Evolutionary conservation across 2,797 vertebrate species (phyloP), one percentile per base, ranked within the genome.

Genomic region (Tiaroga cobitis): DNA sequence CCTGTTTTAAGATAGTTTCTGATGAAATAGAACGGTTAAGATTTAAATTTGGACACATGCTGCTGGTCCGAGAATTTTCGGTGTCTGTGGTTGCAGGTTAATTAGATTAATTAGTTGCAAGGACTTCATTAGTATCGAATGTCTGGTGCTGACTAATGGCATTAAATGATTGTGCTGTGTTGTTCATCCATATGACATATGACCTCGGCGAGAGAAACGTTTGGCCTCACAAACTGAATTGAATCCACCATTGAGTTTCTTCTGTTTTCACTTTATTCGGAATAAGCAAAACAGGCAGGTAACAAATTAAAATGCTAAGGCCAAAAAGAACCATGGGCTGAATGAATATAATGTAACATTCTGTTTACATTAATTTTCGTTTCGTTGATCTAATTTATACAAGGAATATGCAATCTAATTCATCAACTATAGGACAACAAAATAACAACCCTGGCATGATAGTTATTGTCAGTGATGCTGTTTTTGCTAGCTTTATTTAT

Each of bases 401-500:
- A 43, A 32, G 16, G 24, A 29, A 73, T 24, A 37, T 59, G 11
- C n/a, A 7, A 65, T 39, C 69, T 32, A 77, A 56, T 68, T 54
- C 46, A 29, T 32, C 46, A 77, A 29, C 24, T 18, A 37, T 37
- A 32, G 49, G 4, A 56, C 63, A 54, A 54, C 24, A 76, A 26
- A 61, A 73, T 74, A 49, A 73, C 18, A 26, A 54, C 32, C 54
- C 24, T 46, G 51, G 54, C 49, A 10, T 68, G 63, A 54, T 32
- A 37, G 70, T 65, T 51, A 41, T 70, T 84, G 39, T 82, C 65
- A 43, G 10, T n/a, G 37, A 74, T 29, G 59, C 21, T 5, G 1
- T 68, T 19, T 46, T 49, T 54, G n/a, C 24, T 9, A 56, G 46
- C 49, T 84, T 69, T 81, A 83, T 79, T 39, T 46, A 59, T 6